Percentiles rank a stretch among this genome's conserved stretches.
These are phyloP conservation scores for Danio kyathit DNA, from an alignment of 2,797 vertebrate genomes.

Conservation along the genomic window DNA sequence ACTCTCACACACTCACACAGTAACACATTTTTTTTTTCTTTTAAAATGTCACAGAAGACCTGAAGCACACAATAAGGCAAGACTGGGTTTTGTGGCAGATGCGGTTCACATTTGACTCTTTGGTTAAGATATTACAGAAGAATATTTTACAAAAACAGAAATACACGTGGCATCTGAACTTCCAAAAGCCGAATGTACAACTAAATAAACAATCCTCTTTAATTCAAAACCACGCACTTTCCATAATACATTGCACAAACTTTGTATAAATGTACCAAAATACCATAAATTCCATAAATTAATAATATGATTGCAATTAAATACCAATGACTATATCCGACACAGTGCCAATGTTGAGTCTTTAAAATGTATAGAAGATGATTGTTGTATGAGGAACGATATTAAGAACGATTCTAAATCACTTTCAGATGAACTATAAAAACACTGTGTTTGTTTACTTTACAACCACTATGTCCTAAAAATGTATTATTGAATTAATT, in stretches of 20 bases:
- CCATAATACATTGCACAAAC: constrained; percentile 2
- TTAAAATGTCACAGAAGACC: constrained; percentile 16
- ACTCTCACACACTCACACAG: constrained; percentile 8
- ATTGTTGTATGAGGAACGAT: no score
- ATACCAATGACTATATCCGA: not conserved
- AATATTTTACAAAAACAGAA: not conserved
- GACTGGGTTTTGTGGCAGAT: constrained; percentile 14
- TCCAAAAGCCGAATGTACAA: not conserved
- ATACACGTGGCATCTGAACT: not conserved
- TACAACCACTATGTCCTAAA: no score
- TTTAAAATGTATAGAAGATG: not conserved
- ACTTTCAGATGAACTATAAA: no score
- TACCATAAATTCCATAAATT: not conserved
- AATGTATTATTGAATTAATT: no score
- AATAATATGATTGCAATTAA: constrained; percentile 20
- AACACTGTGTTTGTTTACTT: no score
- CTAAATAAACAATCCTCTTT: not conserved
- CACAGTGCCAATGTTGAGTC: not conserved
- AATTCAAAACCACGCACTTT: not conserved
- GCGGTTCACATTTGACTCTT: constrained; percentile 43
- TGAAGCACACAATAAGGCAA: constrained; percentile 8
- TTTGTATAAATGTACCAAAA: constrained; percentile 21
- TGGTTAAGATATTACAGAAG: constrained; percentile 30
- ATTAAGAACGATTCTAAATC: no score
- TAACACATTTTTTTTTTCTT: constrained; percentile 6